Evolutionary conservation across 2,888 invertebrate species (phyloP), one percentile per base, ranked within the genome.

Genomic region (Eutolmus rufibarbis): DNA sequence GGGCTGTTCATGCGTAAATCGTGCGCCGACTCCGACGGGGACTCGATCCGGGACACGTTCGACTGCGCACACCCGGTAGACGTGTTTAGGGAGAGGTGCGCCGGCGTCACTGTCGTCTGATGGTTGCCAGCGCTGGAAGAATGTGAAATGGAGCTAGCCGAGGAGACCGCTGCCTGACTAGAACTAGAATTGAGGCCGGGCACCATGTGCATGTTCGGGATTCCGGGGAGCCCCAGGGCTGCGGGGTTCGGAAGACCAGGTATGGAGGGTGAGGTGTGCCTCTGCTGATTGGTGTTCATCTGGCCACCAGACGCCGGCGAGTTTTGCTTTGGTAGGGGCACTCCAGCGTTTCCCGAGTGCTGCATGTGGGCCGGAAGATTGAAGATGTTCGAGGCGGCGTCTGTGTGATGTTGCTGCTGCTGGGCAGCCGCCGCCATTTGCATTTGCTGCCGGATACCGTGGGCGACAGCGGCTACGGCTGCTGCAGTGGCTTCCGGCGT

Each of bases 371-470:
- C 89, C 56, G 92, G 92, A 87, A 93, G 89, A 89, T 91, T 92
- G 87, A 92, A 93, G 90, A 93, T 89, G 92, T 93, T 90, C 91
- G 94, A 93, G 94, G 94, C 91, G 94, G 93, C 91, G 91, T 93
- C 90, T 90, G 92, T 91, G 19, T 82, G 85, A 91, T 93, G n/a
- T n/a, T n/a, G 92, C 91, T 94, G 43, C 43, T 46, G 43, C 4
- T 46, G 66, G 5, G 46, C 93, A 12, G 95, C 95, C 5, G 95
- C 95, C 0, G 96, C 96, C 91, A 93, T 91, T 90, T 93, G 93
- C 96, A 97, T 97, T 93, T 97, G 97, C 90, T 97, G 97, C 84
- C 97, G 95, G 87, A 97, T 93, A 74, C 96, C 96, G 93, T 97
- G 97, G 19, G 97, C 97, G 87, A 97, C 97, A 23, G 96, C 96